Evolutionary conservation across 2,888 invertebrate species (phyloP).

Genomic region (Tethea ocularis): DNA sequence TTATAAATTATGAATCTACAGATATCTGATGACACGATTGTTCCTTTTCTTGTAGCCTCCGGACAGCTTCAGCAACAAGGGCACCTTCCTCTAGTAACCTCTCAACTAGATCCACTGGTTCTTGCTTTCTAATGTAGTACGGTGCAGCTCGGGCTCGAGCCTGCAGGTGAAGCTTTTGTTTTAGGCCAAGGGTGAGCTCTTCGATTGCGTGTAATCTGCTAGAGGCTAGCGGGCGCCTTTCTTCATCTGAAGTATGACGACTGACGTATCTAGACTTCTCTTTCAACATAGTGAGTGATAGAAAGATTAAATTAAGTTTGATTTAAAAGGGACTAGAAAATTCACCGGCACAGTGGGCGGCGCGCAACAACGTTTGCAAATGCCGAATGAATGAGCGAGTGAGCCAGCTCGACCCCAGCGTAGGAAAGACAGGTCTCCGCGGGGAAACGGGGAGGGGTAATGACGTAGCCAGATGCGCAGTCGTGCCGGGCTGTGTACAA

Average conservation of each 20-base stretch:
- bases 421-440: slow-evolving; percentile 70
- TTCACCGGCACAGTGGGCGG: slow-evolving; percentile 60
- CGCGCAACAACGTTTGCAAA: slow-evolving; percentile 77
- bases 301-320: slow-evolving; percentile 37
- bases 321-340: slow-evolving; percentile 57
- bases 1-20: slow-evolving; percentile 80
- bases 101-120: slow-evolving; percentile 80
- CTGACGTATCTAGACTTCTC: slow-evolving; percentile 73
- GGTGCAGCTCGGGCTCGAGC: slow-evolving; percentile 79
- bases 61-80: slow-evolving; percentile 81
- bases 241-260: slow-evolving; percentile 61
- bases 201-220: slow-evolving; percentile 76
- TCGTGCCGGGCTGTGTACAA: slow-evolving; percentile 83
- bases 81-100: slow-evolving; percentile 77
- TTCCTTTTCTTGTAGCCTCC: slow-evolving; percentile 80
- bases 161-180: slow-evolving; percentile 81
- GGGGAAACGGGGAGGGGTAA: slow-evolving; percentile 62
- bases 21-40: slow-evolving; percentile 78
- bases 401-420: slow-evolving; percentile 71
- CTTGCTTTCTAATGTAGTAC: slow-evolving; percentile 81
- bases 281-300: slow-evolving; percentile 70
- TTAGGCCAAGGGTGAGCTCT: slow-evolving; percentile 78
- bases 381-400: slow-evolving; percentile 81
- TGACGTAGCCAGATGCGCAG: slow-evolving; percentile 82
- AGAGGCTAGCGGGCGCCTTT: slow-evolving; percentile 62